Evolutionary conservation across 2,888 invertebrate genomes (phyloP).

Genomic region (Stenodera caucasica): DNA sequence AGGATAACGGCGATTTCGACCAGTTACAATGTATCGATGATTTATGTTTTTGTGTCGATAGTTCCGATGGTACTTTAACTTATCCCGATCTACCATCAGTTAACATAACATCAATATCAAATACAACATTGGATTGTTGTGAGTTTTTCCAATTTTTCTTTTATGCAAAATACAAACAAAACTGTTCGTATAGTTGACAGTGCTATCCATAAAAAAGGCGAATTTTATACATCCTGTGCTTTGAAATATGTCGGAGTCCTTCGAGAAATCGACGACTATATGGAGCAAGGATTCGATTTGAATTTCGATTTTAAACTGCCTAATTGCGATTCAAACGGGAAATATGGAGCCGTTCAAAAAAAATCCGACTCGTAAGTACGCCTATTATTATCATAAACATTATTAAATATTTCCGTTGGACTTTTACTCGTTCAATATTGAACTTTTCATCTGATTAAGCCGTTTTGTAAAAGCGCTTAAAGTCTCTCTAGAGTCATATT

Average conservation of each 20-base stretch:
- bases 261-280: slow-evolving; percentile 45
- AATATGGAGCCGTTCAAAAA: slow-evolving; percentile 55
- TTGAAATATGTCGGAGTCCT: slow-evolving; percentile 43
- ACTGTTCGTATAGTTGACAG: slow-evolving; percentile 48
- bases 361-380: slow-evolving; percentile 45
- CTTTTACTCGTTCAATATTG: too few relatives aligned
- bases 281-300: slow-evolving; percentile 44
- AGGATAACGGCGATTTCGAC: slow-evolving; percentile 68
- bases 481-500: not conserved
- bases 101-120: slow-evolving; percentile 45
- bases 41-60: slow-evolving; percentile 65
- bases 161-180: not conserved
- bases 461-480: not conserved
- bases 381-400: too few relatives aligned
- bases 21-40: slow-evolving; percentile 66
- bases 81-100: slow-evolving; percentile 42
- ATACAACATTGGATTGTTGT: slow-evolving; percentile 53
- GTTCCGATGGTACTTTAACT: slow-evolving; percentile 58
- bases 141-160: slow-evolving; percentile 32
- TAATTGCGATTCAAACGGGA: slow-evolving; percentile 59
- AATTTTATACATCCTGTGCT: slow-evolving; percentile 56
- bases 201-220: slow-evolving; percentile 46
- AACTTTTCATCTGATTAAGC: not conserved
- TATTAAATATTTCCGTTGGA: too few relatives aligned
- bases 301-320: slow-evolving; percentile 48